Conservation (phyloP, 2,888 invertebrate genomes). For the Tenthredo notha region DNA sequence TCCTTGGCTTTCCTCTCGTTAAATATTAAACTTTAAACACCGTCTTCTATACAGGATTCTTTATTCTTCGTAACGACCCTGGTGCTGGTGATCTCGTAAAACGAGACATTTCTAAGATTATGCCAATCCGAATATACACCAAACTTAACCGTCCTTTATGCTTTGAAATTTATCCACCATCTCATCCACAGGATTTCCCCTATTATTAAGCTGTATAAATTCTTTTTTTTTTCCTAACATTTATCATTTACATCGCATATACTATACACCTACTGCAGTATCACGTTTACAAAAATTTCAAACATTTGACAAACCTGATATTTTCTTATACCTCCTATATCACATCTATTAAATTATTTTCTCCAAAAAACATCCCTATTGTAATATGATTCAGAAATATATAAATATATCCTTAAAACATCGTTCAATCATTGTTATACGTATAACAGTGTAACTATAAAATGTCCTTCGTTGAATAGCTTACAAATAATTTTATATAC, state of each 20-base stretch:
- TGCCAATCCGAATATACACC: constrained; percentile 69
- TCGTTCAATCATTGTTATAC: not conserved
- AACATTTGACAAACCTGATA: not conserved
- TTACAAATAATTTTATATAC: not conserved
- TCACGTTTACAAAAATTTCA: not conserved
- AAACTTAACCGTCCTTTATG: not conserved
- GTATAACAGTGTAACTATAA: not conserved
- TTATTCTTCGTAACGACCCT: constrained; percentile 68
- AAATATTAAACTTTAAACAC: constrained; percentile 74
- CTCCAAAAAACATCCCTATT: not conserved
- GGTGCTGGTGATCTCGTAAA: constrained; percentile 64
- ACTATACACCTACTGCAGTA: not conserved
- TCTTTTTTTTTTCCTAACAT: too few species aligned
- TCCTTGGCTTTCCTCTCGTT: constrained; percentile 66
- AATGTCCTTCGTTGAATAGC: not conserved
- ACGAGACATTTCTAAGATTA: constrained; percentile 76
- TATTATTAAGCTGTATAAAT: constrained; percentile 18
- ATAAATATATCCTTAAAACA: not conserved
- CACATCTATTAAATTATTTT: not conserved
- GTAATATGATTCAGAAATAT: not conserved
- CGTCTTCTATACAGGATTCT: constrained; percentile 57
- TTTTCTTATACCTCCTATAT: not conserved
- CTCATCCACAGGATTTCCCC: constrained; percentile 5
- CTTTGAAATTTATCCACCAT: constrained; percentile 31
- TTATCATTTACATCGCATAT: not conserved